Evolutionary conservation across 2,113 vertebrate species (phyloP), one percentile per base, ranked within the genome.

Genomic region (Atrichornis clamosus): DNA sequence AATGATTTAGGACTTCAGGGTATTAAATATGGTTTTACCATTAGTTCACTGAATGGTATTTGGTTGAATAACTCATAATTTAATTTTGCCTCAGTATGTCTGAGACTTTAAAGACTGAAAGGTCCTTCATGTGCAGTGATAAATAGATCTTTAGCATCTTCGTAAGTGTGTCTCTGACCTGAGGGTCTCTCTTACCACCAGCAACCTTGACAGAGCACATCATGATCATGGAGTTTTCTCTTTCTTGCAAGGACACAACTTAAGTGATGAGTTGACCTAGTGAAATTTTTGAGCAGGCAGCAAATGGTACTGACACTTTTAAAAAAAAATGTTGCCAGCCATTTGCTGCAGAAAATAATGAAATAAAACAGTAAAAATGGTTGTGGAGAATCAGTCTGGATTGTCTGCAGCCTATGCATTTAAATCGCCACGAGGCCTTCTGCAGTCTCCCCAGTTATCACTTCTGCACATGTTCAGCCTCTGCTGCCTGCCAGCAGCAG

Each of bases 361-460:
- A 90, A 93, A 84, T 92, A 87, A 87, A 95, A 35, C 77, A 85
- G 59, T 60, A 39, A 60, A 93, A 86, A 74, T 52, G 22, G 1
- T 70, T 74, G n/a, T 50, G 56, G 84, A 92, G 75, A 58, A 80
- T 81, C 73, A 81, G 39, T 64, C 76, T 84, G 73, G 75, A 75
- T 32, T 87, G 90, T 87, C 76, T 84, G 76, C 79, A 96, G 95
- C 82, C 76, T 77, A 27, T 86, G 91, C 81, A 88, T 95, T 96
- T 78, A 74, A 95, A 94, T 96, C 2, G 21, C 93, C 93, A 93
- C 24, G 11, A 96, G 93, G 88, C 90, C 93, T 90, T 94, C 87
- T 94, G 85, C 92, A 95, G 67, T 59, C 72, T 85, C 92, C 60
- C 92, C 90, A 96, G 95, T 90, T 97, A 96, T 95, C 89, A 76